Evolutionary conservation across 2,888 invertebrate genomes (phyloP).

Genomic region (Caenorhabditis sp.): DNA sequence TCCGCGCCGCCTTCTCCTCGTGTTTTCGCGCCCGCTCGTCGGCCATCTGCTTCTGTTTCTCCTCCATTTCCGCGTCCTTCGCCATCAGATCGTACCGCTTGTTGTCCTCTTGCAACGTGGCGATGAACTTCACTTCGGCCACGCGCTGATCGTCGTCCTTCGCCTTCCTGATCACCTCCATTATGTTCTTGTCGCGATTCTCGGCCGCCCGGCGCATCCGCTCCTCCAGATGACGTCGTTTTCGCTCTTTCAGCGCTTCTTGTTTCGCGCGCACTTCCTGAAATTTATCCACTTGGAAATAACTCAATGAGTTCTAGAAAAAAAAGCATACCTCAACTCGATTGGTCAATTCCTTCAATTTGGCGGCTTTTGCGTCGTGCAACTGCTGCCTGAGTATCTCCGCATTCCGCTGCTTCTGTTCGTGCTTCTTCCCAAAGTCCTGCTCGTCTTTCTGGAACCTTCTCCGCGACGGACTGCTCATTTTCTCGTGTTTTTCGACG

Average conservation of each 20-base stretch:
- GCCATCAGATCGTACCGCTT: conserved; percentile 90
- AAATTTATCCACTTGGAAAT: too few species aligned
- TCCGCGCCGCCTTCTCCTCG: conserved; percentile 95
- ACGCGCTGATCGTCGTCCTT: conserved; percentile 96
- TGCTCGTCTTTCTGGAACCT: conserved; percentile 61
- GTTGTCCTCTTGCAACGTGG: conserved; percentile 94
- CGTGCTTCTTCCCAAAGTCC: conserved; percentile 82
- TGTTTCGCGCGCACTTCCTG: conserved; percentile 86
- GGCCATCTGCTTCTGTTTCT: conserved; percentile 81
- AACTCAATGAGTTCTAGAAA: too few species aligned
- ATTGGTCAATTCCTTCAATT: conserved; percentile 88
- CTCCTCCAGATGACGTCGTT: conserved; percentile 80
- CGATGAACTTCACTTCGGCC: conserved; percentile 97
- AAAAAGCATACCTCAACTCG: too few species aligned
- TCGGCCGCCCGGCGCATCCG: conserved; percentile 87
- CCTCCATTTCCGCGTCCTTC: conserved; percentile 80
- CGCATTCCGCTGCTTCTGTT: conserved; percentile 92
- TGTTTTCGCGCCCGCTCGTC: conserved; percentile 89
- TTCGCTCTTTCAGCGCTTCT: conserved; percentile 88
- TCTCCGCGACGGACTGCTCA: conserved; percentile 86
- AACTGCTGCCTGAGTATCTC: conserved; percentile 89
- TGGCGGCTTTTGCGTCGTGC: conserved; percentile 88
- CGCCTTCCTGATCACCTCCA: conserved; percentile 89
- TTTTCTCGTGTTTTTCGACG: conserved; percentile 91
- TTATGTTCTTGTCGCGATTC: conserved; percentile 86